These are phyloP conservation scores for Cataglyphis cursor DNA, from an alignment of 2,888 invertebrate genomes.

Conservation along the genomic window DNA sequence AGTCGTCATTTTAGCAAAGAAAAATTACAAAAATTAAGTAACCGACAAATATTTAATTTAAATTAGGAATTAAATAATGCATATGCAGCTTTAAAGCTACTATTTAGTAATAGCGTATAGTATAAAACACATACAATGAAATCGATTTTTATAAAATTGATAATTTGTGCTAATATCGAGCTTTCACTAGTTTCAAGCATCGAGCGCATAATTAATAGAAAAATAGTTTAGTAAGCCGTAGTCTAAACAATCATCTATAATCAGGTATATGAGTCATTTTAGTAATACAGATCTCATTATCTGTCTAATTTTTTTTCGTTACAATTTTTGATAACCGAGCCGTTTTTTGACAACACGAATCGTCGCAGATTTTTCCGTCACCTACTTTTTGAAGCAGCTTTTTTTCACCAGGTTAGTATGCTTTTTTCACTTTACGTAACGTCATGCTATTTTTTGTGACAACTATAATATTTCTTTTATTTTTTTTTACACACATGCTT, in stretches of 20 bases:
- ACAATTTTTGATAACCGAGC: conserved; percentile 36
- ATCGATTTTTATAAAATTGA: not conserved
- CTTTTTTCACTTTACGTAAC: conserved; percentile 73
- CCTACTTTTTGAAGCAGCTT: conserved; percentile 78
- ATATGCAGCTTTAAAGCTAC: not conserved
- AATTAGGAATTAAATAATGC: not conserved
- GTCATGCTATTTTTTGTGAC: conserved; percentile 67
- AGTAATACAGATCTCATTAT: not conserved
- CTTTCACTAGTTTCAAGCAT: conserved; percentile 25
- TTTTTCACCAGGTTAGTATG: conserved; percentile 82
- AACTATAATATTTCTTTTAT: conserved; percentile 54
- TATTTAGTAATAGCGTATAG: not conserved
- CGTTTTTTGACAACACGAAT: conserved; percentile 59
- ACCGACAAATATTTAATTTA: conserved; percentile 16
- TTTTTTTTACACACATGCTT: conserved; percentile 51
- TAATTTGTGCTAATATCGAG: not conserved
- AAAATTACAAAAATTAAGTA: not conserved
- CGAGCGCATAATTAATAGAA: conserved; percentile 31
- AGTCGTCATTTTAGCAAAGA: not conserved
- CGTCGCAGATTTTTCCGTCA: conserved; percentile 62
- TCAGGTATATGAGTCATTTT: not conserved
- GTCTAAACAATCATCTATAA: conserved; percentile 9
- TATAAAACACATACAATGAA: not conserved
- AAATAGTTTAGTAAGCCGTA: not conserved
- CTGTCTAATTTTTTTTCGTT: conserved; percentile 16